Evolutionary conservation across 1,140 invertebrate species (phyloP).

Genomic region (Pseudomyrmex flavicornis): DNA sequence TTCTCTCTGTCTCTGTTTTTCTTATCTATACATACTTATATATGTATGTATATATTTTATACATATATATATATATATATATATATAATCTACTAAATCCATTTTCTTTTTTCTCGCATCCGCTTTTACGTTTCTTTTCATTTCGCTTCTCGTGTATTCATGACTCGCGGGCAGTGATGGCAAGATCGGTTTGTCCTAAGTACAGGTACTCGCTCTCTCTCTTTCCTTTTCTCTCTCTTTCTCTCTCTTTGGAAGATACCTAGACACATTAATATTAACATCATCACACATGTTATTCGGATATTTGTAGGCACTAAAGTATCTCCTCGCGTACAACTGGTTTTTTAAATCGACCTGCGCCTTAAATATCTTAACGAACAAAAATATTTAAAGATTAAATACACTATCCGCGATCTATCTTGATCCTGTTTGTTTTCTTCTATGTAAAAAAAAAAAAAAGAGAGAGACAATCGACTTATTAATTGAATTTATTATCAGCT

Average conservation of each 20-base stretch:
- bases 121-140: conserved; percentile 12
- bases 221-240: too few species aligned
- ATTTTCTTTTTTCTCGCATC: conserved; percentile 12
- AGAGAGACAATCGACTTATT: not conserved
- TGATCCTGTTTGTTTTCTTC: conserved; percentile 6
- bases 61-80: too few species aligned
- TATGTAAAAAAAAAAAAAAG: not conserved
- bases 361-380: not conserved
- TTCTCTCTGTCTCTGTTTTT: conserved; percentile 45
- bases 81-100: conserved; percentile 28
- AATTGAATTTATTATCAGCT: not conserved
- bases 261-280: conserved; percentile 17
- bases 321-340: not conserved
- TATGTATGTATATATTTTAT: conserved; percentile 7
- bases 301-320: conserved; percentile 40
- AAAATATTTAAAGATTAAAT: not conserved
- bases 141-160: conserved; percentile 27
- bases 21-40: not conserved
- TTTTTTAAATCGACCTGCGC: not conserved
- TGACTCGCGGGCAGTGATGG: conserved; percentile 47
- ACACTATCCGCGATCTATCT: conserved; percentile 15
- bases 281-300: not conserved
- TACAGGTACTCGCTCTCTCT: not conserved
- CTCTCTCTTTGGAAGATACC: not conserved
- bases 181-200: conserved; percentile 31